Evolutionary conservation across 2,113 vertebrate species (phyloP).

Genomic region (Cricetomys ansorgei): DNA sequence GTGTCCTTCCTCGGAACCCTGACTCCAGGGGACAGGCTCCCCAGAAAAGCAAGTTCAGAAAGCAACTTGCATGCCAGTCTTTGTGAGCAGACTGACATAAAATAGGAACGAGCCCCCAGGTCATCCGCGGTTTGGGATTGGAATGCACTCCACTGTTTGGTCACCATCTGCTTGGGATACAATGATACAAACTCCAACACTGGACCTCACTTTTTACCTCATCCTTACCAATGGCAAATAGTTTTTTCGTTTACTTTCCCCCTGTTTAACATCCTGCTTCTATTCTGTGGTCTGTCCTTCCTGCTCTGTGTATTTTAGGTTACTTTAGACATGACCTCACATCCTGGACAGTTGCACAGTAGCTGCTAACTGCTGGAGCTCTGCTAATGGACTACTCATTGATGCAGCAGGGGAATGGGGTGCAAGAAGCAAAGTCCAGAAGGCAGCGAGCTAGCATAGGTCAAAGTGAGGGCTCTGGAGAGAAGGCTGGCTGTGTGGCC

Average conservation of each 20-base stretch:
- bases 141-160: not conserved
- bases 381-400: constrained; percentile 56
- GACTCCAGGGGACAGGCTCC: not conserved
- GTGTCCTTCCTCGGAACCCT: not conserved
- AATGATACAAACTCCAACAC: not conserved
- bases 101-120: not conserved
- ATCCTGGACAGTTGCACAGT: constrained; percentile 65
- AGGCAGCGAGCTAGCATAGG: not conserved
- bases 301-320: constrained; percentile 67
- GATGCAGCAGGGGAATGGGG: constrained; percentile 18
- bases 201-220: not conserved
- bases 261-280: constrained; percentile 61
- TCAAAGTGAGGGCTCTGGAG: not conserved
- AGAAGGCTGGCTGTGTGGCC: not conserved
- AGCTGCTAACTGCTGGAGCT: constrained; percentile 57
- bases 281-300: constrained; percentile 58
- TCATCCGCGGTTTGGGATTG: not conserved
- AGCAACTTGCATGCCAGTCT: not conserved
- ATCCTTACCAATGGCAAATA: not conserved
- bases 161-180: not conserved
- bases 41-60: not conserved
- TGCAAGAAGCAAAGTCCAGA: constrained; percentile 19
- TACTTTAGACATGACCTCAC: constrained; percentile 77
- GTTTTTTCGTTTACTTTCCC: not conserved
- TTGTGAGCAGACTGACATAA: not conserved